Evolutionary conservation across 1,140 invertebrate species (phyloP), one percentile per base, ranked within the genome.

Genomic region (Temnothorax nylanderi): DNA sequence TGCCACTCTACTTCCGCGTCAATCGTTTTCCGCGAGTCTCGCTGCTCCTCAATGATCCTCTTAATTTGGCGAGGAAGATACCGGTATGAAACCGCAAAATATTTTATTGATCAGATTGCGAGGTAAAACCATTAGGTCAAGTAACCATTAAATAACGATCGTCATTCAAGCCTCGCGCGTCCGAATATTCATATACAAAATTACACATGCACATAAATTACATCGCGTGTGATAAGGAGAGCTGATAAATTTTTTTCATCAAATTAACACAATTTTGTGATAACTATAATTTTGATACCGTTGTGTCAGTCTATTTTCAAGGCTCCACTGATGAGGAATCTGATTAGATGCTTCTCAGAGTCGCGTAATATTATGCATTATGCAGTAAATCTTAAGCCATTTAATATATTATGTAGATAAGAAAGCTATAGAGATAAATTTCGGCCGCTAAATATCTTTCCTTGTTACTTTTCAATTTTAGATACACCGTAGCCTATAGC

Each of bases 1-100:
- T 75, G 18, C 58, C 69, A 86, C 41, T 91, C 85, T 82, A 90
- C 80, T 88, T 85, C 87, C 88, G 87, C 74, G 64, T 85, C 90
- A 74, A 82, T 82, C 80, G 51, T 72, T 82, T 84, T 84, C 44
- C 80, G 69, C 80, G 54, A 84, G 41, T 84, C 41, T 34, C 80
- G 26, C 34, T 64, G n/a, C 16, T n/a, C n/a, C n/a, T n/a, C n/a
- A 47, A 67, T 41, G 49, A 74, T 67, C n/a, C 65, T 87, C 47
- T 80, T 86, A 69, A 71, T 81, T 78, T 81, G 16, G 6, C 32
- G 18, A 18, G 21, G 41, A 56, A 87, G 67, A 69, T 44, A 11
- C 26, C 54, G 58, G 10, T 34, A 69, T 3, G 21, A 86, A 41
- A 71, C 37, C 18, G 60, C 49, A 60, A 84, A 44, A 47, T 41